Evolutionary conservation across 2,797 vertebrate genomes (phyloP).

Genomic region (Geranospiza caerulescens): DNA sequence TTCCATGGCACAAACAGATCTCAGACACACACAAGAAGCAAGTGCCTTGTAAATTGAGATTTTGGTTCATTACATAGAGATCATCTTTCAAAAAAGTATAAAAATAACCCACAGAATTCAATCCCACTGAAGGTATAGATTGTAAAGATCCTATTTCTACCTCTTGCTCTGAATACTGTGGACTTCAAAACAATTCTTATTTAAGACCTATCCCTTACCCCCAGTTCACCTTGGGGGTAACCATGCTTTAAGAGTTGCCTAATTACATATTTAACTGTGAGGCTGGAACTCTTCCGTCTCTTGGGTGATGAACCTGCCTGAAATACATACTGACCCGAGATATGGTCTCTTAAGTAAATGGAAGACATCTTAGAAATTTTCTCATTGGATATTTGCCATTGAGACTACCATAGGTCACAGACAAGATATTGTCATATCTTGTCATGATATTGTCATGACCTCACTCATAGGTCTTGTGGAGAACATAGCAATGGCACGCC

Average conservation of each 20-base stretch:
- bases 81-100: neutral
- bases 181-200: neutral
- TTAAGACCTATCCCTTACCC: neutral
- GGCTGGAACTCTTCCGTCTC: neutral
- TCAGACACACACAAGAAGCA: neutral
- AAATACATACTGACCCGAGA: conserved; percentile 33
- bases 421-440: too few species aligned
- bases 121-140: neutral
- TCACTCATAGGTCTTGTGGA: neutral
- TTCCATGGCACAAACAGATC: neutral
- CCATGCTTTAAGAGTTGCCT: neutral
- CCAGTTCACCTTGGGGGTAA: neutral
- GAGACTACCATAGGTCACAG: neutral
- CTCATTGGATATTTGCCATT: conserved; percentile 60
- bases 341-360: conserved; percentile 53
- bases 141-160: neutral
- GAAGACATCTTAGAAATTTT: conserved; percentile 39
- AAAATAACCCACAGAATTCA: neutral
- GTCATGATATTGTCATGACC: too few species aligned
- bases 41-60: neutral
- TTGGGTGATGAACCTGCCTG: conserved; percentile 38
- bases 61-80: neutral
- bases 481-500: neutral
- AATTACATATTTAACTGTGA: conserved; percentile 42
- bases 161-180: neutral